A percentile compares a stretch with the other conserved stretches of the same genome.
phyloP scores from a whole-genome alignment of 2,113 vertebrate genomes.

The Gymnobelideus leadbeateri region DNA sequence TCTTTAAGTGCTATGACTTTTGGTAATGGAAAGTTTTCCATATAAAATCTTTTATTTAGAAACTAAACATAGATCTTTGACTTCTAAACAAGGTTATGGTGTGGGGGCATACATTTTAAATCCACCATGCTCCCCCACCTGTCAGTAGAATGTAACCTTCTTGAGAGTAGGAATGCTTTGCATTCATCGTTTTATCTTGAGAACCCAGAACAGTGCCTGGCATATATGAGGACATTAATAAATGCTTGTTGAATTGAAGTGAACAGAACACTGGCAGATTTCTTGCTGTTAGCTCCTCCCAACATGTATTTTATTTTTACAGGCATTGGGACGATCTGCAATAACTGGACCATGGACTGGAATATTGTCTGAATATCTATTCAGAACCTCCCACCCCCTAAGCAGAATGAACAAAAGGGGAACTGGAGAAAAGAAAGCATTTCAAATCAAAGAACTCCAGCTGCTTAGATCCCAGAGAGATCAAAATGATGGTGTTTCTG shows the following conservation, averaged over 20 bases:
- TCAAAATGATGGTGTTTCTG: slow-evolving; percentile 86
- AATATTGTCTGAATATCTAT: slow-evolving; percentile 23
- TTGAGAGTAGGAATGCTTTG: not conserved
- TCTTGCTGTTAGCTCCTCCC: not conserved
- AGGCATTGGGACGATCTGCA: not conserved
- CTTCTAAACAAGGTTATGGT: not conserved
- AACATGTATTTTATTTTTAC: not conserved
- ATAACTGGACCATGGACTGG: not conserved
- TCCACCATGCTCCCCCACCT: not conserved
- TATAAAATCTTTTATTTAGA: not conserved
- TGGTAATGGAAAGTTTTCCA: not conserved
- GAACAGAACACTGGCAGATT: not conserved
- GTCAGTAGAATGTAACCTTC: not conserved
- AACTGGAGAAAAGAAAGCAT: slow-evolving; percentile 72
- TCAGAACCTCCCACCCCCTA: slow-evolving; percentile 46
- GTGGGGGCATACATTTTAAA: not conserved
- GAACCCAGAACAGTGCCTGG: not conserved
- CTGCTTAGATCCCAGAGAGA: slow-evolving; percentile 80
- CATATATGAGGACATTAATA: not conserved
- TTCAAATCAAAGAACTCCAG: slow-evolving; percentile 83
- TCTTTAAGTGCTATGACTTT: not conserved
- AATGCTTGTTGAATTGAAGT: not conserved
- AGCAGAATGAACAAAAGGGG: slow-evolving; percentile 68
- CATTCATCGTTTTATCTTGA: not conserved
- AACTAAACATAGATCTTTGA: not conserved